phyloP scores from a whole-genome alignment of 2,797 vertebrate species.

The Dendrocincla tyrannina region DNA sequence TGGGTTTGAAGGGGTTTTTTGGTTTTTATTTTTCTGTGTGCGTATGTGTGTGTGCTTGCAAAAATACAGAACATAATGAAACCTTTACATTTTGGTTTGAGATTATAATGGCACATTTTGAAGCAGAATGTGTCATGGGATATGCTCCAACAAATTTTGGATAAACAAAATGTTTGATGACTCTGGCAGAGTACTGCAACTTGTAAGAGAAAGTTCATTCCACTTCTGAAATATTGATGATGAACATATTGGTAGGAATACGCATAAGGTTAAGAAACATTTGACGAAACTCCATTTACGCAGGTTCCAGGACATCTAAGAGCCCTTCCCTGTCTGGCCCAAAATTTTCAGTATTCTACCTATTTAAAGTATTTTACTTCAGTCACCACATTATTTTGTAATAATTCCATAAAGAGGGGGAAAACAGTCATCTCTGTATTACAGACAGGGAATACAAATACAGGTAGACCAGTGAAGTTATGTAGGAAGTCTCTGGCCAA shows the following conservation, averaged over 20 bases:
- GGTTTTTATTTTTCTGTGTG: rapidly evolving
- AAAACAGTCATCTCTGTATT: neutral
- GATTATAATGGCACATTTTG: neutral
- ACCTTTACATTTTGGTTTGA: neutral
- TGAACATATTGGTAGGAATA: neutral
- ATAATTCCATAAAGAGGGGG: neutral
- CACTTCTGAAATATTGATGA: neutral
- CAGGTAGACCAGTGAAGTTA: neutral
- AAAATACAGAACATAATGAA: neutral
- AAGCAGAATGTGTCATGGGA: neutral
- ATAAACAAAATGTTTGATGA: neutral
- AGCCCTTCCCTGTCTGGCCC: rapidly evolving
- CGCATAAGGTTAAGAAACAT: neutral
- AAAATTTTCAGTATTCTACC: neutral
- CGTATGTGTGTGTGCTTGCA: neutral
- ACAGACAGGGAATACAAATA: neutral
- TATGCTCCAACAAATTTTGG: neutral
- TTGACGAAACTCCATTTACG: neutral
- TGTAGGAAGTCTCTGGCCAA: neutral
- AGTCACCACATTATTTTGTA: neutral
- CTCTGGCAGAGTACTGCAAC: neutral
- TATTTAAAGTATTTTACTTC: neutral
- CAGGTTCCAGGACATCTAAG: neutral
- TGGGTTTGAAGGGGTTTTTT: rapidly evolving
- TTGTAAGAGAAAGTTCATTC: neutral